These are phyloP conservation scores for Gallinago stenura DNA, from an alignment of 2,797 vertebrate species.

Conservation along the genomic window DNA sequence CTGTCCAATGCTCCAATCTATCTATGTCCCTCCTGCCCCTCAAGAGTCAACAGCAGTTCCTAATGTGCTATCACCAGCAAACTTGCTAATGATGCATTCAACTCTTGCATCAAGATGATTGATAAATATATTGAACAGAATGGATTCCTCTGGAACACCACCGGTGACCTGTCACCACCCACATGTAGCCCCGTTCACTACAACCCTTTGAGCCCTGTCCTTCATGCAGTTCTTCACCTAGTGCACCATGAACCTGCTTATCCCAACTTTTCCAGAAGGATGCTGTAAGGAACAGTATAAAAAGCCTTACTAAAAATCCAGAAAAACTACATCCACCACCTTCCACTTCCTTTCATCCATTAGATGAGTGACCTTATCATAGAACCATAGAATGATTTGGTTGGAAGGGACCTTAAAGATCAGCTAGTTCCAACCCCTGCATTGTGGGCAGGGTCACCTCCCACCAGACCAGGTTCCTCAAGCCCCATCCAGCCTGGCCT, in stretches of 20 bases:
- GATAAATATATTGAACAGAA: neutral
- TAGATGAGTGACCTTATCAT: accelerated
- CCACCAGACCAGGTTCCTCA: too few species aligned
- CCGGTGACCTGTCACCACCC: accelerated
- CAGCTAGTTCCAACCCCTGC: too few species aligned
- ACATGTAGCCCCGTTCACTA: neutral
- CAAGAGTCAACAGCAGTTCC: neutral
- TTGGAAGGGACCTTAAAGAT: too few species aligned
- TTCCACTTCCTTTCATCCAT: neutral
- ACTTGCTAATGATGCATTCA: neutral
- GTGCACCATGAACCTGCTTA: accelerated
- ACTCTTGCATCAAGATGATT: neutral
- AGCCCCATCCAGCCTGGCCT: too few species aligned
- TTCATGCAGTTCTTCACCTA: neutral
- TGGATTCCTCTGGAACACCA: neutral
- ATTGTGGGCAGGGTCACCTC: too few species aligned
- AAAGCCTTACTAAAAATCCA: neutral
- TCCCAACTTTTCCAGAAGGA: neutral
- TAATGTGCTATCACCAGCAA: neutral
- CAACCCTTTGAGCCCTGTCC: neutral
- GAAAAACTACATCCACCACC: neutral
- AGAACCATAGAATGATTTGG: neutral
- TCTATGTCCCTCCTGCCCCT: neutral
- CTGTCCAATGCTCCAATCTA: neutral
- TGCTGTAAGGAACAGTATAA: neutral